Conservation (phyloP, 2,888 invertebrate genomes). For the Chloroclysta siterata region DNA sequence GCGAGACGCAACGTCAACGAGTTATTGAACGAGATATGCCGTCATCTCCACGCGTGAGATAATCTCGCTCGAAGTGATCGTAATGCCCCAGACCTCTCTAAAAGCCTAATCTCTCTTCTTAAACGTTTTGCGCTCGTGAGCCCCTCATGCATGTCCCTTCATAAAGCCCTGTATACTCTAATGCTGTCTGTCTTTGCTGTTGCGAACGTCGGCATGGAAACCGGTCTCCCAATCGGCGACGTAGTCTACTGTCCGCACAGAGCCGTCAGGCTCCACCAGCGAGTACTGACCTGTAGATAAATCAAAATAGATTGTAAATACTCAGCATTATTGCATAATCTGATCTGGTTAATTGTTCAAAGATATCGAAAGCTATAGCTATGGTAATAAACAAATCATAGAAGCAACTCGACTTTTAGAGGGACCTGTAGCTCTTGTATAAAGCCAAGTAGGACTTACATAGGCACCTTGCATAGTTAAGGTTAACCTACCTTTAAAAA, state of each 20-base stretch:
- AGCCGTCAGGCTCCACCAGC: constrained; percentile 90
- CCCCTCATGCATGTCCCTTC: not conserved
- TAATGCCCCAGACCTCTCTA: too few species aligned
- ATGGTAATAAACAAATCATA: not conserved
- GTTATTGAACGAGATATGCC: too few species aligned
- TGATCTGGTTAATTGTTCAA: constrained; percentile 3
- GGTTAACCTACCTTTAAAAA: too few species aligned
- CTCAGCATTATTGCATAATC: not conserved
- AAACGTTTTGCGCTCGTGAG: not conserved
- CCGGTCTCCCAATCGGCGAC: constrained; percentile 92
- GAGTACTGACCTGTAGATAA: constrained; percentile 85
- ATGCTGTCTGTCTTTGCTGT: constrained; percentile 85
- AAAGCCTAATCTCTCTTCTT: too few species aligned
- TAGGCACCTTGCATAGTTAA: too few species aligned
- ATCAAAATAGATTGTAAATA: constrained; percentile 14
- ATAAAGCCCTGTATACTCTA: constrained; percentile 44
- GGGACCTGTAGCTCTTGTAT: too few species aligned
- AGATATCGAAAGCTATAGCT: not conserved
- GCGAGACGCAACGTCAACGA: too few species aligned
- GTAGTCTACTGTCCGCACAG: constrained; percentile 90
- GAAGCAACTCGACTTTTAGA: too few species aligned
- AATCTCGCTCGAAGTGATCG: too few species aligned
- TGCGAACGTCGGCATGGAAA: constrained; percentile 90
- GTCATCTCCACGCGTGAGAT: too few species aligned
- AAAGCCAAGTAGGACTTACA: too few species aligned